These are phyloP conservation scores for Drosophila phalerata DNA, from an alignment of 2,888 invertebrate species.

Conservation along the genomic window DNA sequence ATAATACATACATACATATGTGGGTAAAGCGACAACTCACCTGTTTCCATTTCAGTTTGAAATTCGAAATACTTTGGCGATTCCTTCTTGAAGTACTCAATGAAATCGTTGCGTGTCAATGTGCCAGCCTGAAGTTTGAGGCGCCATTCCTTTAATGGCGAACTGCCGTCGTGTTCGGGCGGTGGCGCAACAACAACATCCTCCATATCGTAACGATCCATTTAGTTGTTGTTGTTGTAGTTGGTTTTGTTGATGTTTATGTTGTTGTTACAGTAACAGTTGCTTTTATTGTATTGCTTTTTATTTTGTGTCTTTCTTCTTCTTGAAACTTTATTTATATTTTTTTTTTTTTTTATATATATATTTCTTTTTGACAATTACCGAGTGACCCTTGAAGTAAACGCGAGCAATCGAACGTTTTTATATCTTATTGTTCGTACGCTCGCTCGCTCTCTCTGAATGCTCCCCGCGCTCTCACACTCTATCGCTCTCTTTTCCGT, in stretches of 20 bases:
- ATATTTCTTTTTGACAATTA: slow-evolving; percentile 10
- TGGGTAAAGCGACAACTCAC: slow-evolving; percentile 68
- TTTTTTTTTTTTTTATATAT: not conserved
- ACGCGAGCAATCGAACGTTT: slow-evolving; percentile 18
- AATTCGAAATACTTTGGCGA: slow-evolving; percentile 84
- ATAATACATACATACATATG: not conserved
- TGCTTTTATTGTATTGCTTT: slow-evolving; percentile 5
- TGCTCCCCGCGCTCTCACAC: not conserved
- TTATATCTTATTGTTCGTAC: slow-evolving; percentile 2
- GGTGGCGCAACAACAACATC: slow-evolving; percentile 80
- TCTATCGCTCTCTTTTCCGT: slow-evolving; percentile 9
- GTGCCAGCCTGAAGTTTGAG: slow-evolving; percentile 83
- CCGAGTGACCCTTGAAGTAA: slow-evolving; percentile 17
- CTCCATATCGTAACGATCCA: slow-evolving; percentile 82
- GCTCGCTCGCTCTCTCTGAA: slow-evolving; percentile 15
- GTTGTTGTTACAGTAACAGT: slow-evolving; percentile 6
- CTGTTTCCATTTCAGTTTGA: slow-evolving; percentile 81
- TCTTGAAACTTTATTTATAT: not conserved
- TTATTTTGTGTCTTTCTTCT: slow-evolving; percentile 5
- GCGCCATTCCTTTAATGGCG: slow-evolving; percentile 85
- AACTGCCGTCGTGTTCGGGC: slow-evolving; percentile 57
- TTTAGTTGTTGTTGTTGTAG: slow-evolving; percentile 32
- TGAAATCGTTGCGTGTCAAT: slow-evolving; percentile 81
- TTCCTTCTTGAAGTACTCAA: slow-evolving; percentile 83
- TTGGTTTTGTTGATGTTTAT: slow-evolving; percentile 7